These are phyloP conservation scores for Diabrotica virgifera DNA, from an alignment of 1,140 invertebrate species.

Conservation along the genomic window DNA sequence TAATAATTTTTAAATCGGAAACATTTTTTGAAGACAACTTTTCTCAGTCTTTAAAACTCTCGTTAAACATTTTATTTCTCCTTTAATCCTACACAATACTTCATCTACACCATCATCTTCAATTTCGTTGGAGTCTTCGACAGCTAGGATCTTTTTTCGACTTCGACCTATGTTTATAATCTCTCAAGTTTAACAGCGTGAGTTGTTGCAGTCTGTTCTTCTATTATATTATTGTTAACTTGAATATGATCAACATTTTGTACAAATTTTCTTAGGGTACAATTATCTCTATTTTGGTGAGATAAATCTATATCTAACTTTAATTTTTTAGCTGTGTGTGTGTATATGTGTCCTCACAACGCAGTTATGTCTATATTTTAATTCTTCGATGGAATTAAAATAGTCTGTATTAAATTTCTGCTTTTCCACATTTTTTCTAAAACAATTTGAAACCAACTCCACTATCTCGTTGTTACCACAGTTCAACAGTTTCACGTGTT, in stretches of 20 bases:
- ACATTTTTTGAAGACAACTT: conserved; percentile 20
- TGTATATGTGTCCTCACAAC: conserved; percentile 6
- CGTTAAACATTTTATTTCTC: conserved; percentile 17
- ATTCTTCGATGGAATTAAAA: conserved; percentile 4
- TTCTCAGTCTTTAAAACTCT: conserved; percentile 17
- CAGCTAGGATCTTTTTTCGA: background rate
- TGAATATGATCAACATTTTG: too few relatives aligned
- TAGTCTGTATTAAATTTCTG: conserved; percentile 5
- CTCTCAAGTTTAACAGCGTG: too few relatives aligned
- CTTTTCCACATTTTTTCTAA: background rate
- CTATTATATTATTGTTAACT: background rate
- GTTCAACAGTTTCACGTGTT: background rate
- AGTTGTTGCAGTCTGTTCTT: background rate
- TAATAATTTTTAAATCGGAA: conserved; percentile 14
- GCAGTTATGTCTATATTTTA: conserved; percentile 6
- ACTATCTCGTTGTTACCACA: background rate
- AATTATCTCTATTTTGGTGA: too few relatives aligned
- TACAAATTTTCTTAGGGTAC: too few relatives aligned
- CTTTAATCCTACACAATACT: conserved; percentile 9
- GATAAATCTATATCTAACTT: background rate
- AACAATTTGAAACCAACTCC: background rate
- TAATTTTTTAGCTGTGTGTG: conserved; percentile 3
- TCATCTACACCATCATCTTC: conserved; percentile 7
- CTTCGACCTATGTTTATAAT: too few relatives aligned
- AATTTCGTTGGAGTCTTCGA: background rate